These are phyloP conservation scores for Sphaerodactylus townsendi DNA, from an alignment of 2,113 vertebrate species.

Conservation along the genomic window DNA sequence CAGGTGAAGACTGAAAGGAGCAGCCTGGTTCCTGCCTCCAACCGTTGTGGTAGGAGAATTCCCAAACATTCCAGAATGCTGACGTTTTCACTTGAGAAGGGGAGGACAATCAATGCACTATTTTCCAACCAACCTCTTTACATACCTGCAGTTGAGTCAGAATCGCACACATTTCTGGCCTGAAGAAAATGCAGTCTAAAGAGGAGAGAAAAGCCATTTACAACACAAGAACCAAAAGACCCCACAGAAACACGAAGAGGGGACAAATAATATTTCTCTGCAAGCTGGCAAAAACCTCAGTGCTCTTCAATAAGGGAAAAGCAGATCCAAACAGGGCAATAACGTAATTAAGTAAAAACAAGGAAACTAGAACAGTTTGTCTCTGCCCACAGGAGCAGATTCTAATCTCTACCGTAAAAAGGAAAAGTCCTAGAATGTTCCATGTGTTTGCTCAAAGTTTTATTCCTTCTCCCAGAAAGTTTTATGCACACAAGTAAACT, in stretches of 20 bases:
- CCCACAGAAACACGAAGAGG: background rate
- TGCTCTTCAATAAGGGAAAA: background rate
- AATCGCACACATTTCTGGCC: background rate
- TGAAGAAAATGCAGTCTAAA: accelerated
- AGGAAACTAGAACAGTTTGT: no score
- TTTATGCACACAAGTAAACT: background rate
- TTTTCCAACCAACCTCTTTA: background rate
- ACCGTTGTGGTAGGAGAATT: background rate
- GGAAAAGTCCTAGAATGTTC: background rate
- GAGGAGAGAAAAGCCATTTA: background rate
- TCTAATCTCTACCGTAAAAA: background rate
- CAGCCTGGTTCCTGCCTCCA: background rate
- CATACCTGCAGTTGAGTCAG: accelerated
- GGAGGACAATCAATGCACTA: background rate
- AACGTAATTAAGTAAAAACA: no score
- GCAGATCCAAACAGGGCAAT: no score
- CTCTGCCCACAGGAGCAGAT: background rate
- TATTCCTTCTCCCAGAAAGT: background rate
- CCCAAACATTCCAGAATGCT: accelerated
- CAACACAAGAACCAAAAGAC: background rate
- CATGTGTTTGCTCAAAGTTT: background rate
- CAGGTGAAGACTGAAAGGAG: no score
- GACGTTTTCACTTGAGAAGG: background rate
- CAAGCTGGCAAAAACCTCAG: no score
- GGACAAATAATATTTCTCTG: background rate